Evolutionary conservation across 2,888 invertebrate species (phyloP).

Genomic region (Yponomeuta cagnagella): DNA sequence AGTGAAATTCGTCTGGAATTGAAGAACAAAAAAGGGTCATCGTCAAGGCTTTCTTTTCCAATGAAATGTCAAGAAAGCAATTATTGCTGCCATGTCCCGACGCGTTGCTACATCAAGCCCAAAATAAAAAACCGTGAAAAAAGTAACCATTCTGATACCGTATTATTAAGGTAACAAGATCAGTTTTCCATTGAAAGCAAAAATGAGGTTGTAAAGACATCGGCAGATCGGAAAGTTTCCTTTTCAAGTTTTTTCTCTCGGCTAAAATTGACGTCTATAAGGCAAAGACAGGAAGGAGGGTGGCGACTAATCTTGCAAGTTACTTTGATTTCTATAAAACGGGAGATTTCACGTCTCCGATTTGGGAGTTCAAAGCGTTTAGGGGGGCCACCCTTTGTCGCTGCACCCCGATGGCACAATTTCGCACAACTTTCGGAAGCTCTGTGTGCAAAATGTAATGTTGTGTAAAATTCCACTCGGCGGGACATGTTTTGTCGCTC

Average conservation of each 20-base stretch:
- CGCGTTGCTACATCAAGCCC: neutral
- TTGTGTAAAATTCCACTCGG: neutral
- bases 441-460: neutral
- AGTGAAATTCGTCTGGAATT: neutral
- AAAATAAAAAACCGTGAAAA: neutral
- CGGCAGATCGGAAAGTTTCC: neutral
- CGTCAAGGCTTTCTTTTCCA: neutral
- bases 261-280: conserved; percentile 5
- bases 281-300: conserved; percentile 6
- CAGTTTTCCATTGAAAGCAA: neutral
- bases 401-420: neutral
- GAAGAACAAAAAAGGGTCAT: neutral
- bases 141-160: neutral
- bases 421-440: neutral
- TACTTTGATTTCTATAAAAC: conserved; percentile 11
- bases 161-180: neutral
- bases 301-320: neutral
- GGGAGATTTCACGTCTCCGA: neutral
- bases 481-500: neutral
- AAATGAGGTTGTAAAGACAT: neutral
- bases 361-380: neutral
- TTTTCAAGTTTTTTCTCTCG: neutral
- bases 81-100: neutral
- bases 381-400: neutral
- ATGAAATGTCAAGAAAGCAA: conserved; percentile 3